Base-by-base conservation (phyloP, 1,140 invertebrate species). In the Zaprionus kolodkinae region DNA sequence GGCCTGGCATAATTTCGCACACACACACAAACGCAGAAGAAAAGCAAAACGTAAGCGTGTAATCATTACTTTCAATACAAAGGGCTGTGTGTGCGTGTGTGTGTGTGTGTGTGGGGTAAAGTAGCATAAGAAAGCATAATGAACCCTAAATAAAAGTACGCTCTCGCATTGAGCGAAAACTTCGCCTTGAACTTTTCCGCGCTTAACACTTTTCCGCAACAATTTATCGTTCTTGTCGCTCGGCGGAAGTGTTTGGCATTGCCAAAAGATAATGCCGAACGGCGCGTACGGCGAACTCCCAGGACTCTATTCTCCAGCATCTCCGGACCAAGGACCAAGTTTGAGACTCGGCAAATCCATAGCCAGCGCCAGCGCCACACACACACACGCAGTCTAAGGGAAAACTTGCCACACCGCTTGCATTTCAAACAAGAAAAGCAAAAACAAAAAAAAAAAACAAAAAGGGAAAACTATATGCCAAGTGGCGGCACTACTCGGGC, bases 201-300 rank as follows among this genome's bases (percentile, higher is more conserved):
- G 79, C 79, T 81, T 81, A 81, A 81, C 79, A 81, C 79, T 81
- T 81, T 81, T 76, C 73, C 79, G 77, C 79, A 81, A 81, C 79
- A 81, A 81, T 81, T 81, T 81, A 81, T 81, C 79, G 79, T 79
- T 71, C 62, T 81, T 81, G 79, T 78, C 79, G 67, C 56, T 72
- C 43, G 65, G 36, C 79, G 79, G 79, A 81, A 81, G 77, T 81
- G 79, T 79, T 81, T 79, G 79, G 72, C 79, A 79, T 81, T 81
- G 79, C 79, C 79, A 79, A 76, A 76, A 79, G 73, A 81, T 72
- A 79, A 81, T 78, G 72, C 63, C n/a, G 69, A 12, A 25, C 45
- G 67, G 36, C 52, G 62, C 11, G 21, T 21, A 55, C 17, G 13
- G 27, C 27, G 27, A 57, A 65, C 36, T 65, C 25, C 33, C 27